phyloP scores from a whole-genome alignment of 2,888 invertebrate genomes.

The Heliconius sara region DNA sequence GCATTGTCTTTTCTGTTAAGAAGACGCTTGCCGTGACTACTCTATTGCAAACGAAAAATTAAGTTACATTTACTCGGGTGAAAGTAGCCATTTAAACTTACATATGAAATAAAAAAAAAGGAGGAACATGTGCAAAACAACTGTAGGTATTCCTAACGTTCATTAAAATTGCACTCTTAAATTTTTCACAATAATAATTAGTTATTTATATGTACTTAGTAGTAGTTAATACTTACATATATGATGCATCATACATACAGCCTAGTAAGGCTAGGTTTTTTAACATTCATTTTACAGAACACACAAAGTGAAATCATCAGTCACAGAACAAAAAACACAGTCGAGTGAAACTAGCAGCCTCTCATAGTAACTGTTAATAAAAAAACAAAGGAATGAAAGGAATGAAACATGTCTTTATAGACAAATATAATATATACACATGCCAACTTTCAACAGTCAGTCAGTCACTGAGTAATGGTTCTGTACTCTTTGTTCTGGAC shows the following conservation, averaged over 20 bases:
- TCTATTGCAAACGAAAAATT: too few relatives aligned
- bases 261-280: neutral
- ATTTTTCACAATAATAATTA: neutral
- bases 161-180: neutral
- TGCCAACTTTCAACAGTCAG: too few relatives aligned
- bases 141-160: neutral
- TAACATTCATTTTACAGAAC: neutral
- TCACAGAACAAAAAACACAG: constrained; percentile 15
- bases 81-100: too few relatives aligned
- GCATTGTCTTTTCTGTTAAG: too few relatives aligned
- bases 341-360: neutral
- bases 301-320: constrained; percentile 11
- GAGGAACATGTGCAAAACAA: too few relatives aligned
- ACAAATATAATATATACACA: too few relatives aligned
- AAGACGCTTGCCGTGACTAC: too few relatives aligned
- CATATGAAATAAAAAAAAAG: too few relatives aligned
- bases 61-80: too few relatives aligned
- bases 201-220: neutral
- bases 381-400: neutral
- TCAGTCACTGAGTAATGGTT: too few relatives aligned
- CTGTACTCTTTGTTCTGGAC: too few relatives aligned
- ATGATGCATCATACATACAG: neutral
- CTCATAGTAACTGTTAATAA: constrained; percentile 1
- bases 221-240: neutral
- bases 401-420: neutral